Evolutionary conservation across 2,888 invertebrate species (phyloP).

Genomic region (Lordiphosa andalusiaca): DNA sequence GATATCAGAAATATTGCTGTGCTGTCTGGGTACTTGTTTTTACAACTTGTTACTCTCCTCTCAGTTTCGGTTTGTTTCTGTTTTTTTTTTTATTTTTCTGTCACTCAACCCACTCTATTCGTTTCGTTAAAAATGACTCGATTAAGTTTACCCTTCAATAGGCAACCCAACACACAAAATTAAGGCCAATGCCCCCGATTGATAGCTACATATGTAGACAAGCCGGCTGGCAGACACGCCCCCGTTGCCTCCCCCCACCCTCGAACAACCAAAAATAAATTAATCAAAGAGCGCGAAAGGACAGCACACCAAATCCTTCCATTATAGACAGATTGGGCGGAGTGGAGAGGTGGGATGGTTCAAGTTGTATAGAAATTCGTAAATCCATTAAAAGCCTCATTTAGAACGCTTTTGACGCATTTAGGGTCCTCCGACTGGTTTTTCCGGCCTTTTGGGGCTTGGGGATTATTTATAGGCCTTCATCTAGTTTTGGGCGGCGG

Average conservation of each 20-base stretch:
- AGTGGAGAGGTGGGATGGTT: background rate
- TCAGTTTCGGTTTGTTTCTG: no score
- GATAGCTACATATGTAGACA: slow-evolving; percentile 43
- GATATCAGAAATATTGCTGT: no score
- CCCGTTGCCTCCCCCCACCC: background rate
- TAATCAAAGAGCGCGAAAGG: slow-evolving; percentile 47
- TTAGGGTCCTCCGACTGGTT: slow-evolving; percentile 14
- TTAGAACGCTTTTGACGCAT: slow-evolving; percentile 68
- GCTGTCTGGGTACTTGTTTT: no score
- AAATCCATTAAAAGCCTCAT: slow-evolving; percentile 72
- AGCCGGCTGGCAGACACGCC: slow-evolving; percentile 20
- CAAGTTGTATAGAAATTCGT: slow-evolving; percentile 50
- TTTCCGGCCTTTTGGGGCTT: slow-evolving; percentile 3
- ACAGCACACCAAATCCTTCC: slow-evolving; percentile 41
- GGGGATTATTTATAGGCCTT: slow-evolving; percentile 38
- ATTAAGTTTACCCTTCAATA: no score
- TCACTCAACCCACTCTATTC: no score
- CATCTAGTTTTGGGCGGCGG: slow-evolving; percentile 32
- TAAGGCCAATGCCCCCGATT: slow-evolving; percentile 34
- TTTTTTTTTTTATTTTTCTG: no score
- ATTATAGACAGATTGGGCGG: slow-evolving; percentile 6
- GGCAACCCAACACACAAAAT: slow-evolving; percentile 1
- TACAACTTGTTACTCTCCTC: no score
- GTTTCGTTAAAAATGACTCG: no score
- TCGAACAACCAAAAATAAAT: slow-evolving; percentile 33